These are phyloP conservation scores for Clunio marinus DNA, from an alignment of 2,888 invertebrate species.

Conservation along the genomic window DNA sequence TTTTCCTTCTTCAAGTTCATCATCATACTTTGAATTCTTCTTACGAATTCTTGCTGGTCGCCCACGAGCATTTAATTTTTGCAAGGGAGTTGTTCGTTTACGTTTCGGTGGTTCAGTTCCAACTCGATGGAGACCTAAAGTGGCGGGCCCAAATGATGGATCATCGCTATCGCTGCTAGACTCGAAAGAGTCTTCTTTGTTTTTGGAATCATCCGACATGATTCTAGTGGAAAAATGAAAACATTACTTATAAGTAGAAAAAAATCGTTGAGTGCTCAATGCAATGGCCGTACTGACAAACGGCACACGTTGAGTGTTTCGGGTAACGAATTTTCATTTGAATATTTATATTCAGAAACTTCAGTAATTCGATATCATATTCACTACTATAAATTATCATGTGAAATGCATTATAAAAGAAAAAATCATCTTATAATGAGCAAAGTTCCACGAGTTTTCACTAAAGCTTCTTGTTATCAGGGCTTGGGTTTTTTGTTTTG, in stretches of 20 bases:
- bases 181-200: constrained; percentile 18
- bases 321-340: not conserved
- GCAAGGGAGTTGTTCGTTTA: constrained; percentile 65
- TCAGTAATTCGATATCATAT: too few species aligned
- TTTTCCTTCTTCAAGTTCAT: constrained; percentile 63
- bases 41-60: constrained; percentile 79
- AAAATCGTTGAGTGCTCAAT: constrained; percentile 26
- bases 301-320: constrained; percentile 3
- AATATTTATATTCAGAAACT: too few species aligned
- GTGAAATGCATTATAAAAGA: too few species aligned
- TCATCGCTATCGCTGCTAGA: constrained; percentile 59
- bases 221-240: not conserved
- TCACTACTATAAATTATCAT: too few species aligned
- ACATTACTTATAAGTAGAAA: not conserved
- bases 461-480: not conserved
- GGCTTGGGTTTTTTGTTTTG: constrained; percentile 15
- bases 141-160: constrained; percentile 72
- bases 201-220: constrained; percentile 45
- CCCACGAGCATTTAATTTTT: constrained; percentile 77
- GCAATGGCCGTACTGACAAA: not conserved
- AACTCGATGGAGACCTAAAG: constrained; percentile 74
- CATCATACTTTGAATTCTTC: constrained; percentile 86
- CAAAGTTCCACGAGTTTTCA: too few species aligned
- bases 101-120: constrained; percentile 71
- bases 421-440: too few species aligned